A percentile compares a stretch with the other conserved stretches of the same genome.
Conservation (phyloP, 92 coral and sea anemone species). For the Umimayanthus kanabou region DNA sequence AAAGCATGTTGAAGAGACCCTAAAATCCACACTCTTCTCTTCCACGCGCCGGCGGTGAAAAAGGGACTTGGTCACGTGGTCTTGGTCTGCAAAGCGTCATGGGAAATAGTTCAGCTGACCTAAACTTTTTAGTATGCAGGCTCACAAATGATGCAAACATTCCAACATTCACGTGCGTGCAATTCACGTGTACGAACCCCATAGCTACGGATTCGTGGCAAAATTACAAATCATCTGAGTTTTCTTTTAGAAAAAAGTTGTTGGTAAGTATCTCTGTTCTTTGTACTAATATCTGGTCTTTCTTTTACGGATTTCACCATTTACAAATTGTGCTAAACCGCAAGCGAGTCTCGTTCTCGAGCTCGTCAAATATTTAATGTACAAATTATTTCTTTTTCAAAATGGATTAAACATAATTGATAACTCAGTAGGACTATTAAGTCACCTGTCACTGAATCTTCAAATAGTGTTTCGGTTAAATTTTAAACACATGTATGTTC, state of each 20-base stretch:
- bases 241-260: neutral
- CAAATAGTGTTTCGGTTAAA: neutral
- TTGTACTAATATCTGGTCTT: neutral
- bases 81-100: slow-evolving; percentile 14
- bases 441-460: neutral
- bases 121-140: neutral
- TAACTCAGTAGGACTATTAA: too few relatives aligned
- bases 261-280: neutral
- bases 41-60: slow-evolving; percentile 61
- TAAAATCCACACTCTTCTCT: slow-evolving; percentile 37
- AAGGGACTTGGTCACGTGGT: slow-evolving; percentile 57
- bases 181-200: neutral
- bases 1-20: slow-evolving; percentile 78
- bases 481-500: too few relatives aligned
- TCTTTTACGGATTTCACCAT: neutral
- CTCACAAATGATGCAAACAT: slow-evolving; percentile 37
- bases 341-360: neutral
- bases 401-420: too few relatives aligned
- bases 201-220: neutral
- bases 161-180: neutral
- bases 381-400: too few relatives aligned
- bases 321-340: neutral
- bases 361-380: too few relatives aligned
- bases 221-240: neutral
- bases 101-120: slow-evolving; percentile 58